A percentile compares a stretch with the other conserved stretches of the same genome.
phyloP scores from a whole-genome alignment of 2,888 invertebrate species.

The Lasius fuliginosus region DNA sequence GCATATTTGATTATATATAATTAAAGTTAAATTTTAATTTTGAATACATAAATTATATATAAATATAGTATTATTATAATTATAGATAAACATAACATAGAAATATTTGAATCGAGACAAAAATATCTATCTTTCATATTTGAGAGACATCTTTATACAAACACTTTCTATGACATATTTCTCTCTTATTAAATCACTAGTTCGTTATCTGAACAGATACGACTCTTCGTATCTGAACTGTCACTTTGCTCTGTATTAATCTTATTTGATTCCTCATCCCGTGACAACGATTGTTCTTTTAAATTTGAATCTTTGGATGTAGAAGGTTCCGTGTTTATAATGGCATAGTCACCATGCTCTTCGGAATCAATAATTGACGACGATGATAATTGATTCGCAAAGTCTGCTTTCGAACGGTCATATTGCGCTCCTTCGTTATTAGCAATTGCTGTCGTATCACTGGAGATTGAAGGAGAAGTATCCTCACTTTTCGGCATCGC shows the following conservation, averaged over 20 bases:
- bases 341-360: not conserved
- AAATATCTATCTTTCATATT: not conserved
- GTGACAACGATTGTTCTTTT: not conserved
- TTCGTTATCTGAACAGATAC: slow-evolving; percentile 7
- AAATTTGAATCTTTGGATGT: slow-evolving; percentile 6
- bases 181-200: slow-evolving; percentile 31
- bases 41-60: not conserved
- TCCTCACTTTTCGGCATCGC: slow-evolving; percentile 17
- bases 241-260: slow-evolving; percentile 66
- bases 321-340: not conserved
- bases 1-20: not conserved
- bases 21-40: slow-evolving; percentile 4
- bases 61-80: not conserved
- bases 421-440: not conserved
- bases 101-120: not conserved
- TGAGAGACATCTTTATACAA: not conserved
- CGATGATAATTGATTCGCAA: slow-evolving; percentile 37
- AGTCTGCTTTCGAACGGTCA: not conserved
- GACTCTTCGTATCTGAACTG: slow-evolving; percentile 53
- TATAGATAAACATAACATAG: not conserved
- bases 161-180: not conserved
- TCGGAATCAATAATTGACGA: slow-evolving; percentile 14
- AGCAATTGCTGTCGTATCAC: not conserved
- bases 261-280: slow-evolving; percentile 26
- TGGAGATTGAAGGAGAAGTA: not conserved